Evolutionary conservation across 1,140 invertebrate genomes (phyloP).

Genomic region (Probaryconus sp.): DNA sequence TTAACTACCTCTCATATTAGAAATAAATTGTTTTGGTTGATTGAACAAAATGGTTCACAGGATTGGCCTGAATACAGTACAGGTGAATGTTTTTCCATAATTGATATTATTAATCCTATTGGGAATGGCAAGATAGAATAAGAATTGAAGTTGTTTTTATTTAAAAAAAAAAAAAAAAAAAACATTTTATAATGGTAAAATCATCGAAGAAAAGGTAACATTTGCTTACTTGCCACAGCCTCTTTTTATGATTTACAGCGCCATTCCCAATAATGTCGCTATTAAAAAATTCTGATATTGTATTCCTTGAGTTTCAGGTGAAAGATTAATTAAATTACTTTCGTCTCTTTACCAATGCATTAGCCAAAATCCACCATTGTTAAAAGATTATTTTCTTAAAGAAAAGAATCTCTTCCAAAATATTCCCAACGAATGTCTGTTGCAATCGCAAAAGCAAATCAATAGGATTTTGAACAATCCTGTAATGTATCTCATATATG

Average conservation of each 20-base stretch:
- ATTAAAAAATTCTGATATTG: too few relatives aligned
- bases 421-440: slow-evolving; percentile 81
- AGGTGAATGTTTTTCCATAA: slow-evolving; percentile 76
- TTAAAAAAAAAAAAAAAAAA: too few relatives aligned
- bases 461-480: slow-evolving; percentile 84
- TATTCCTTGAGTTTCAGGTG: slow-evolving; percentile 76
- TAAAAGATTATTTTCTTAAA: slow-evolving; percentile 86
- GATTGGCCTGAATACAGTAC: slow-evolving; percentile 85
- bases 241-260: too few relatives aligned
- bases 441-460: slow-evolving; percentile 82
- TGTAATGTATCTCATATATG: slow-evolving; percentile 82
- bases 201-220: too few relatives aligned
- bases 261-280: too few relatives aligned
- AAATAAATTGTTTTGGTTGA: slow-evolving; percentile 87
- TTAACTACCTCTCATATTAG: slow-evolving; percentile 83
- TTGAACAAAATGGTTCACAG: slow-evolving; percentile 81
- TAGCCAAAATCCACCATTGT: slow-evolving; percentile 79
- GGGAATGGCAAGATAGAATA: too few relatives aligned
- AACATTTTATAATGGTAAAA: too few relatives aligned
- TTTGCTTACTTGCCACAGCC: too few relatives aligned
- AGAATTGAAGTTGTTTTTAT: not conserved
- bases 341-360: slow-evolving; percentile 76
- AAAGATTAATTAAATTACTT: slow-evolving; percentile 82
- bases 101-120: too few relatives aligned
- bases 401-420: slow-evolving; percentile 85